Conservation (phyloP, 2,113 vertebrate species). For the Euleptes europaea region DNA sequence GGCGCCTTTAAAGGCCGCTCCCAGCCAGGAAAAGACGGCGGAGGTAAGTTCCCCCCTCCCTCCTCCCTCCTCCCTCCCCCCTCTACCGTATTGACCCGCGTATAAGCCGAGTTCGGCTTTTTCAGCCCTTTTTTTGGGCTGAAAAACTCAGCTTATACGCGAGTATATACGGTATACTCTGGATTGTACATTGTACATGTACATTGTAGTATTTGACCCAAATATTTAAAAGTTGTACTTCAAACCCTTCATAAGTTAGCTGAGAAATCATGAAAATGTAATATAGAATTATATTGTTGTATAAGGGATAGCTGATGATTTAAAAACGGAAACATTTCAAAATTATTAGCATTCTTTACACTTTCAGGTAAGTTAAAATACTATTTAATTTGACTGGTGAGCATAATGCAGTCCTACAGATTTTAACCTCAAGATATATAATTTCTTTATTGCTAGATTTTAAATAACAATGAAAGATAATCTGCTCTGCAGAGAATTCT, state of each 20-base stretch:
- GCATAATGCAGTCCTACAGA: slow-evolving; percentile 1
- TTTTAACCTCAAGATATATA: neutral
- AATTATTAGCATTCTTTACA: neutral
- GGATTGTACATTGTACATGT: neutral
- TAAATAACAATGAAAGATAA: neutral
- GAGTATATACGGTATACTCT: too few relatives aligned
- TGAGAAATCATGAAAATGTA: neutral
- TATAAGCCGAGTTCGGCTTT: too few relatives aligned
- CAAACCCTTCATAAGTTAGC: neutral
- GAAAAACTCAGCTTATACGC: too few relatives aligned
- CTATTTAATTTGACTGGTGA: neutral
- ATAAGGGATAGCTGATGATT: too few relatives aligned
- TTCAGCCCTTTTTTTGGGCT: too few relatives aligned
- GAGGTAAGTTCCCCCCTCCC: too few relatives aligned
- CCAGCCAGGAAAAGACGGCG: too few relatives aligned
- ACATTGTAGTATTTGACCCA: neutral
- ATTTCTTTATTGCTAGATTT: neutral
- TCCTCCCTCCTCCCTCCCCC: too few relatives aligned
- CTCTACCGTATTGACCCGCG: too few relatives aligned
- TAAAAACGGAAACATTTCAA: neutral
- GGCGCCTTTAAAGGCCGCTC: too few relatives aligned
- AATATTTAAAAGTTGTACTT: neutral
- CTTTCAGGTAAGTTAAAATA: neutral
- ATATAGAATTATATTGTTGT: neutral
- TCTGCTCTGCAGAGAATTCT: neutral